phyloP scores from a whole-genome alignment of 1,140 invertebrate genomes.

The Thaumetopoea pityocampa region DNA sequence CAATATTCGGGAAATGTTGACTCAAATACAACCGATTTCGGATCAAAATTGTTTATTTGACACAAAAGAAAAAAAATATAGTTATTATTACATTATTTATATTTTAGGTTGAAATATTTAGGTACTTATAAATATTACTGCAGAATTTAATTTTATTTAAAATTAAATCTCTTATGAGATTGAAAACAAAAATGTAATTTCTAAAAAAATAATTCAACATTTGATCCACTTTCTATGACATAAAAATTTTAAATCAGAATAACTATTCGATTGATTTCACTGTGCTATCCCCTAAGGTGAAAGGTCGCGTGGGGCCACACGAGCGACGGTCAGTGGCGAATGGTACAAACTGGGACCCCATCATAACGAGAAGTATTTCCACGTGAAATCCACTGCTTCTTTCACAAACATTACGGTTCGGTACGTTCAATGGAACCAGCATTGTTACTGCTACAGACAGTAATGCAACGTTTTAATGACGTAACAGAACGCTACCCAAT shows the following conservation, averaged over 20 bases:
- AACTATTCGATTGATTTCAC: slow-evolving; percentile 22
- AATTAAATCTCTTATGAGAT: too few relatives aligned
- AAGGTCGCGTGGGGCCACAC: slow-evolving; percentile 62
- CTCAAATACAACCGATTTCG: too few relatives aligned
- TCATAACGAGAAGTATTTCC: background rate
- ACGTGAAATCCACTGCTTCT: background rate
- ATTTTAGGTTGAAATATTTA: too few relatives aligned
- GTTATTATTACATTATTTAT: too few relatives aligned
- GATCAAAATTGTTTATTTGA: too few relatives aligned
- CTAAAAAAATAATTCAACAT: too few relatives aligned
- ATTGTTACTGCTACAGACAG: slow-evolving; percentile 2
- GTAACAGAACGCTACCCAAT: slow-evolving; percentile 1
- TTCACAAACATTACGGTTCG: slow-evolving; percentile 1
- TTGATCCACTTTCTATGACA: too few relatives aligned
- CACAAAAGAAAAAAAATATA: slow-evolving; percentile 27
- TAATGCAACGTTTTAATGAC: background rate
- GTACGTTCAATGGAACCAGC: slow-evolving; percentile 4
- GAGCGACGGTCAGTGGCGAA: slow-evolving; percentile 64
- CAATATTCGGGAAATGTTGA: too few relatives aligned
- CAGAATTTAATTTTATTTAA: too few relatives aligned
- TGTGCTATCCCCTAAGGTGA: slow-evolving; percentile 60
- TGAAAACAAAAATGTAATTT: too few relatives aligned
- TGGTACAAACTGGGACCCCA: slow-evolving; percentile 55
- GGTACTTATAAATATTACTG: too few relatives aligned
- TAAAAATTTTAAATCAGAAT: too few relatives aligned